A percentile compares a stretch with the other conserved stretches of the same genome.
Conservation (phyloP, 2,113 vertebrate genomes). For the Lophochroa leadbeateri region DNA sequence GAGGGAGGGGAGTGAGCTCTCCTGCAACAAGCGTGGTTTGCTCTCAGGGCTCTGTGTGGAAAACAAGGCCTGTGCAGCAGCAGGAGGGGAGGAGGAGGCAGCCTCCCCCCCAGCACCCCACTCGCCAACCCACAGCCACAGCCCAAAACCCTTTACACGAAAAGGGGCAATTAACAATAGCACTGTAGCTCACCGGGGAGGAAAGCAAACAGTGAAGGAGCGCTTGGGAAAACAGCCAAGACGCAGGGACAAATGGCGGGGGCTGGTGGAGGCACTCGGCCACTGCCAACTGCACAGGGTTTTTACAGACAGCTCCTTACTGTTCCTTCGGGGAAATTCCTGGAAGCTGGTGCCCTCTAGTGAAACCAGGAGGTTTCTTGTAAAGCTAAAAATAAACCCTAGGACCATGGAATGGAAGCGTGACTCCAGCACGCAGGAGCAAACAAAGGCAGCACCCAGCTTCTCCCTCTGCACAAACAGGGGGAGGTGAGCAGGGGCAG, state of each 20-base stretch:
- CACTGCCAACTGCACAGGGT: background rate
- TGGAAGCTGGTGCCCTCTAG: conserved; percentile 44
- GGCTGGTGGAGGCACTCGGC: background rate
- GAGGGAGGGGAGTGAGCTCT: background rate
- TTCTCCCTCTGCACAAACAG: background rate
- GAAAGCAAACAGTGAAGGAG: background rate
- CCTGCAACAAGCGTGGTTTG: background rate
- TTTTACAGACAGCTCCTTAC: background rate
- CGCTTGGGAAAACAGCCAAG: background rate
- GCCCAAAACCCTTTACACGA: background rate
- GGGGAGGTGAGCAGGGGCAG: background rate
- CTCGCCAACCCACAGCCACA: background rate
- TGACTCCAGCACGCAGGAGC: background rate
- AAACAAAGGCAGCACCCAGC: background rate
- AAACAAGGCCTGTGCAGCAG: background rate
- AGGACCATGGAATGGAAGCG: background rate
- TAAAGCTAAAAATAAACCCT: background rate
- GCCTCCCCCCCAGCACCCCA: background rate
- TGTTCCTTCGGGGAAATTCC: background rate
- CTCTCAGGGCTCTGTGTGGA: background rate
- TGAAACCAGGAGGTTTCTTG: background rate
- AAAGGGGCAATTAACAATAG: background rate
- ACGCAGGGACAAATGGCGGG: background rate
- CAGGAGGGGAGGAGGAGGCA: background rate
- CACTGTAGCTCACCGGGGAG: background rate